Conservation (phyloP, 2,888 invertebrate species). For the Acronicta psi region DNA sequence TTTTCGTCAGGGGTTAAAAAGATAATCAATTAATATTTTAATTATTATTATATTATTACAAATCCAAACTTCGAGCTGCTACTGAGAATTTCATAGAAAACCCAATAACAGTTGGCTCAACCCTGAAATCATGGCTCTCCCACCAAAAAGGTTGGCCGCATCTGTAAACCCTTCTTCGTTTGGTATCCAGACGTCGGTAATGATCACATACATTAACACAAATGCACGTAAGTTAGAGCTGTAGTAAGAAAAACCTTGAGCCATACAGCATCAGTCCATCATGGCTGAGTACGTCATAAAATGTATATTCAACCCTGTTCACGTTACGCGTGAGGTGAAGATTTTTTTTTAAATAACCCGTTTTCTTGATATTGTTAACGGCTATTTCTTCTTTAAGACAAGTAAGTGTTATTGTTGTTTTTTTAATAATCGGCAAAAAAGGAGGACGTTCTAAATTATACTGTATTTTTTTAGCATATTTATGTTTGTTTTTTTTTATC, state of each 20-base stretch:
- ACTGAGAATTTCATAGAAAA: too few relatives aligned
- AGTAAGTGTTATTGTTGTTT: conserved; percentile 4
- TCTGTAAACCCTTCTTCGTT: not conserved
- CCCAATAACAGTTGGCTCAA: too few relatives aligned
- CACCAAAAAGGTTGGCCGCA: too few relatives aligned
- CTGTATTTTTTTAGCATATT: too few relatives aligned
- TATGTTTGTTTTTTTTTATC: too few relatives aligned
- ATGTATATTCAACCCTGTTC: conserved; percentile 32
- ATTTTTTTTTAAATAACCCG: conserved; percentile 30
- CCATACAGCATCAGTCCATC: conserved; percentile 25
- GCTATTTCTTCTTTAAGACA: conserved; percentile 14
- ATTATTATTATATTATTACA: too few relatives aligned
- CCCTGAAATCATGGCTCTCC: too few relatives aligned
- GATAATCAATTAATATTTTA: too few relatives aligned
- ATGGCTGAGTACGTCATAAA: conserved; percentile 38
- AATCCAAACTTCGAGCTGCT: too few relatives aligned
- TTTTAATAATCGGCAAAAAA: too few relatives aligned
- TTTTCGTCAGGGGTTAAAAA: too few relatives aligned
- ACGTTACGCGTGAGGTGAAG: conserved; percentile 25
- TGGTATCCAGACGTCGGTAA: not conserved
- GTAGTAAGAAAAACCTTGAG: conserved; percentile 11
- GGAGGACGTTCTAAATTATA: too few relatives aligned
- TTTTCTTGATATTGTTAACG: conserved; percentile 25
- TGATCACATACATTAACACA: conserved; percentile 8
- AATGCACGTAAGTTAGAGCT: conserved; percentile 9